These are phyloP conservation scores for Amphiprion percula DNA, from an alignment of 2,113 vertebrate species.

Conservation along the genomic window DNA sequence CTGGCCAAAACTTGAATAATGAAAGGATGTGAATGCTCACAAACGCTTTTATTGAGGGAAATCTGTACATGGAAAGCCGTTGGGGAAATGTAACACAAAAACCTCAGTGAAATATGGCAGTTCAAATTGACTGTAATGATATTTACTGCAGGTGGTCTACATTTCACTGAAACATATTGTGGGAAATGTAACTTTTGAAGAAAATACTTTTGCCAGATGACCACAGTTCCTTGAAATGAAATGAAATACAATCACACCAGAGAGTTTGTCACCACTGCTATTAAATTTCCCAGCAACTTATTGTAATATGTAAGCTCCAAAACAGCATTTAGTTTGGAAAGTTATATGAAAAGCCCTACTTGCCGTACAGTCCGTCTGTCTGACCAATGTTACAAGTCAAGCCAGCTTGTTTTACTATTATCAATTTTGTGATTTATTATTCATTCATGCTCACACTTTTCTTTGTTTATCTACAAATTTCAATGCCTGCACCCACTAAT, in stretches of 20 bases:
- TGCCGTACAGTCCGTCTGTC: neutral
- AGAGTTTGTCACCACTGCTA: constrained; percentile 60
- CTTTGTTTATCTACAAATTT: neutral
- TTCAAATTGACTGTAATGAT: constrained; percentile 82
- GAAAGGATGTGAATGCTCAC: constrained; percentile 68
- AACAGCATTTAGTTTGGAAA: constrained; percentile 2
- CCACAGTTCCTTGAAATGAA: constrained; percentile 57
- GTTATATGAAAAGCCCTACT: constrained; percentile 14
- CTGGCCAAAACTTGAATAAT: constrained; percentile 69
- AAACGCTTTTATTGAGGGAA: constrained; percentile 67
- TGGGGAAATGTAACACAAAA: constrained; percentile 72
- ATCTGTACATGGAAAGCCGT: constrained; percentile 57
- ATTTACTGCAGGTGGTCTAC: constrained; percentile 82
- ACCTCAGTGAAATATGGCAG: constrained; percentile 79
- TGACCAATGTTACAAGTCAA: constrained; percentile 1
- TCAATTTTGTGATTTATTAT: constrained; percentile 21
- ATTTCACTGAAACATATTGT: constrained; percentile 78
- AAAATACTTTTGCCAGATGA: constrained; percentile 69
- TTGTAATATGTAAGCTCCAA: constrained; percentile 29
- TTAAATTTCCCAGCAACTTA: constrained; percentile 39
- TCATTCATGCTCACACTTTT: neutral
- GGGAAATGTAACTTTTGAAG: constrained; percentile 76
- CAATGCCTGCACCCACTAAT: neutral
- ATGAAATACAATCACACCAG: constrained; percentile 53
- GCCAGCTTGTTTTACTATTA: constrained; percentile 18